phyloP scores from a whole-genome alignment of 2,888 invertebrate species.

The Pollenia angustigena region DNA sequence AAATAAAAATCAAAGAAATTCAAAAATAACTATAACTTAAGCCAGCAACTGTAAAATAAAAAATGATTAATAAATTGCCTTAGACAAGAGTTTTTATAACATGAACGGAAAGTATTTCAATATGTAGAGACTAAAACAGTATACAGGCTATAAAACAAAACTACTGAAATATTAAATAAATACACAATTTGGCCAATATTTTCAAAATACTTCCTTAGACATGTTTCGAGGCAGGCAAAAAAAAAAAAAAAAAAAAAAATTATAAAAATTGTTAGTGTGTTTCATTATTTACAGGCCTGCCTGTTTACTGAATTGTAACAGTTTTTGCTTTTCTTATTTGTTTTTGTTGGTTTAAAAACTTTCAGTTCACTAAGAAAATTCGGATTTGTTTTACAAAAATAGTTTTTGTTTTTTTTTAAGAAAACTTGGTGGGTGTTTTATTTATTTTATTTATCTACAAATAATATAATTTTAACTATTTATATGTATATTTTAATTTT shows the following conservation, averaged over 20 bases:
- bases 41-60: constrained; percentile 46
- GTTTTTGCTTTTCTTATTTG: constrained; percentile 40
- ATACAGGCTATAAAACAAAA: constrained; percentile 27
- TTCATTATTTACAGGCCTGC: constrained; percentile 36
- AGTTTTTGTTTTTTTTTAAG: constrained; percentile 27
- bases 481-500: constrained; percentile 30
- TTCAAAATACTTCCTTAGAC: constrained; percentile 68
- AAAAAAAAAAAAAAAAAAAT: no score
- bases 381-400: not conserved
- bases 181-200: constrained; percentile 70
- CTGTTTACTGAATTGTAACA: constrained; percentile 70
- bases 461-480: constrained; percentile 7
- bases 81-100: constrained; percentile 69
- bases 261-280: constrained; percentile 21
- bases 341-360: constrained; percentile 8
- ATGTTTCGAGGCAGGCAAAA: constrained; percentile 54
- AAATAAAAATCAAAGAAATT: constrained; percentile 15
- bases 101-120: constrained; percentile 40
- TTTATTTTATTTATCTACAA: constrained; percentile 32
- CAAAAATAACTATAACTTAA: constrained; percentile 27
- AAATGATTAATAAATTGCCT: constrained; percentile 64
- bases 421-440: constrained; percentile 52
- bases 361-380: constrained; percentile 54
- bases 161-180: constrained; percentile 25
- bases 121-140: not conserved